A percentile compares a stretch with the other conserved stretches of the same genome.
These are phyloP conservation scores for Sarotherodon lohbergeri DNA, from an alignment of 2,113 vertebrate genomes.

Conservation along the genomic window DNA sequence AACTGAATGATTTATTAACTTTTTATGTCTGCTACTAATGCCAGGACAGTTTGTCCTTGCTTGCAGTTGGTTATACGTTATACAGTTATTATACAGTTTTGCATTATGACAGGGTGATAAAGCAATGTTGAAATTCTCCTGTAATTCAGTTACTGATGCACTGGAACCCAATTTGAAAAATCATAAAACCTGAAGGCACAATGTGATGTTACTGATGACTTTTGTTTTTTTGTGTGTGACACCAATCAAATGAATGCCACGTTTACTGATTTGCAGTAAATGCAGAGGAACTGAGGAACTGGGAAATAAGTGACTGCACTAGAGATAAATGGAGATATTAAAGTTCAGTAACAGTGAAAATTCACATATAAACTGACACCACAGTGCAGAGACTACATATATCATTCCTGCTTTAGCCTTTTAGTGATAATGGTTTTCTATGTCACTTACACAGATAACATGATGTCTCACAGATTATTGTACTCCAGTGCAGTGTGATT, in stretches of 20 bases:
- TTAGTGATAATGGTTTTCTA: background rate
- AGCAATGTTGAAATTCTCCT: background rate
- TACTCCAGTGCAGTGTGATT: background rate
- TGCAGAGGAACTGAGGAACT: background rate
- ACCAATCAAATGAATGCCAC: background rate
- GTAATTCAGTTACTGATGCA: background rate
- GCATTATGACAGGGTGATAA: background rate
- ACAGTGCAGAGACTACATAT: background rate
- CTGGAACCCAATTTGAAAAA: background rate
- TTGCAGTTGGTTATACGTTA: background rate
- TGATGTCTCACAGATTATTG: background rate
- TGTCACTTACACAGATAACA: background rate
- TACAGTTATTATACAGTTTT: background rate
- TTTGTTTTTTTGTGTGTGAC: background rate
- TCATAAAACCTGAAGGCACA: background rate
- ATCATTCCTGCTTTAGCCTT: background rate
- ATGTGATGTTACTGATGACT: background rate
- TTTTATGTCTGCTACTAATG: background rate
- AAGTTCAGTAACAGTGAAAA: background rate
- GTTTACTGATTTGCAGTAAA: background rate
- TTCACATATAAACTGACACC: background rate
- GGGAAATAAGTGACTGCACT: background rate
- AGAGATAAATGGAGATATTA: background rate
- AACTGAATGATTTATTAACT: background rate
- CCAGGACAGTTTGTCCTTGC: background rate